Base-by-base conservation (phyloP, 2,797 vertebrate genomes). In the Pangasius larnaudii region DNA sequence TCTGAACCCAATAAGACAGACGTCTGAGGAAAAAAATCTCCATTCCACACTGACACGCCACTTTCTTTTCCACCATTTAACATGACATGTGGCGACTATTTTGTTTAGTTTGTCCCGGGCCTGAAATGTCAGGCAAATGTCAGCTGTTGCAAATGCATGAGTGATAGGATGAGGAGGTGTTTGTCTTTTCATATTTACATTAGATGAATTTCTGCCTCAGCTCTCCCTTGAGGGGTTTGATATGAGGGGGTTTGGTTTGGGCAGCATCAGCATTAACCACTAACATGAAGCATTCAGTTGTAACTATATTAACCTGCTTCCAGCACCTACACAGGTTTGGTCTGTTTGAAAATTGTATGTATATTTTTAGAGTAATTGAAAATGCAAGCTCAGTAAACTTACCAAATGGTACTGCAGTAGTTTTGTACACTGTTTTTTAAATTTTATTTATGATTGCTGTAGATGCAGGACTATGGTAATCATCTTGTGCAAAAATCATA, bases 231-330 rank as follows among this genome's bases (percentile, higher is more conserved):
- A 53, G 33, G 79, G 67, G 1, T 36, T 80, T 85, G 5, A 30
- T 19, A 58, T 49, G 36, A 46, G 36, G 22, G 65, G 53, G 86
- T 39, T 69, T 82, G n/a, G 42, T 90, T 78, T 53, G 84, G 88
- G 39, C 77, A 56, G 92, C 91, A 95, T 95, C 94, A 95, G 61
- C 71, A 82, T 78, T 84, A 86, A 86, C 81, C 88, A 67, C 87
- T 58, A 90, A 88, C 88, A 75, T 85, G 91, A 91, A 92, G 85
- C 90, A 91, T 84, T 91, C 88, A 18, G 65, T 85, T 83, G 27
- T 94, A 95, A 95, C 94, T 59, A 86, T 95, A 95, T 96, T 95
- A 95, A 89, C 63, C 86, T 92, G 93, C 92, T 92, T 92, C 90
- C 93, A 94, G 89, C 91, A 75, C 86, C 91, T 91, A 94, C 94